These are phyloP conservation scores for Mnemiopsis leidyi DNA, from an alignment of 37 sponge, comb jelly and placozoan species.

Conservation along the genomic window DNA sequence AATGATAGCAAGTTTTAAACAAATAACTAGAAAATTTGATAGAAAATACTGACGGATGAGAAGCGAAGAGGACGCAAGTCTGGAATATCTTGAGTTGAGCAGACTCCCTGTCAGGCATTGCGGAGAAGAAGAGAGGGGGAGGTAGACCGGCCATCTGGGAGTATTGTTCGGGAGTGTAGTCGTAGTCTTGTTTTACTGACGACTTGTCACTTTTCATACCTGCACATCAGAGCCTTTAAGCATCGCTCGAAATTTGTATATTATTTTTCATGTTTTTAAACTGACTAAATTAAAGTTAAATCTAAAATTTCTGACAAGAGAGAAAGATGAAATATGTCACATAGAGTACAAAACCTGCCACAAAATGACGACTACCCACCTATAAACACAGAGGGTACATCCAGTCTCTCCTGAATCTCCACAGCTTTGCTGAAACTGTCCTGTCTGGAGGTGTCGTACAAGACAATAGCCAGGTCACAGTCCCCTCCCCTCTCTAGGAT, in stretches of 20 bases:
- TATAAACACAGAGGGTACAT: slow-evolving; percentile 60
- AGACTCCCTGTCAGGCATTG: slow-evolving; percentile 9
- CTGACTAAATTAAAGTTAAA: too few relatives aligned
- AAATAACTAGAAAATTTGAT: too few relatives aligned
- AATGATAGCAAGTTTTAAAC: too few relatives aligned
- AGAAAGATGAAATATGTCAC: too few relatives aligned
- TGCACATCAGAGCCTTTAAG: too few relatives aligned
- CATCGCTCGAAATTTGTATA: too few relatives aligned
- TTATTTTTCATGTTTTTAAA: too few relatives aligned
- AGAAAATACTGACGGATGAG: slow-evolving; percentile 50
- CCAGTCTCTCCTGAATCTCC: slow-evolving; percentile 35
- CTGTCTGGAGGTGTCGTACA: slow-evolving; percentile 73
- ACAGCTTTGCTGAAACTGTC: slow-evolving; percentile 74
- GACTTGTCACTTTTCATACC: slow-evolving; percentile 36
- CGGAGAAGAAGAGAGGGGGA: slow-evolving; percentile 44
- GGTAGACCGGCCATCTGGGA: slow-evolving; percentile 58
- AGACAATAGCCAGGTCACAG: slow-evolving; percentile 78
- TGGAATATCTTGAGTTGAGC: slow-evolving; percentile 54
- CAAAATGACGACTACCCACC: too few relatives aligned
- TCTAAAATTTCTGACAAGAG: too few relatives aligned
- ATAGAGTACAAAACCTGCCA: too few relatives aligned
- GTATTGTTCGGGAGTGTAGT: slow-evolving; percentile 53
- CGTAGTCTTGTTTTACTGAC: slow-evolving; percentile 43
- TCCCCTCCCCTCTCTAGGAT: slow-evolving; percentile 27
- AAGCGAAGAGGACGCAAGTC: slow-evolving; percentile 60